Evolutionary conservation across 30 jellyfish, hydroid and myxozoan species (phyloP).

Genomic region (Rhopilema esculentum): DNA sequence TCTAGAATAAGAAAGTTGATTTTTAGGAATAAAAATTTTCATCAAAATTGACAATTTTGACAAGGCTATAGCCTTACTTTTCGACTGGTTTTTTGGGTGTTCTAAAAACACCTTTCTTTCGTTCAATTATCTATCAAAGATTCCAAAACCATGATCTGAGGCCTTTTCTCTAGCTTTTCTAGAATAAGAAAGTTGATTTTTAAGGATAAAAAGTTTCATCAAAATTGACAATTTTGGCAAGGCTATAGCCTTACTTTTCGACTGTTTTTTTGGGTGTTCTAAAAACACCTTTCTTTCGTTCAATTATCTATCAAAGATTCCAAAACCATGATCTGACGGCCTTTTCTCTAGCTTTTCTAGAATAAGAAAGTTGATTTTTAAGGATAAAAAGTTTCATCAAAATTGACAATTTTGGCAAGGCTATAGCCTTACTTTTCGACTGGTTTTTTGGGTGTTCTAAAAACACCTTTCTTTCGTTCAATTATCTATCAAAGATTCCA

Average conservation of each 20-base stretch:
- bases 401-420: background rate
- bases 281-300: no score
- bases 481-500: background rate
- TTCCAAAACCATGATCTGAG: background rate
- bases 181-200: no score
- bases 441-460: background rate
- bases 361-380: no score
- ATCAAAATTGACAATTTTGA: background rate
- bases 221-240: background rate
- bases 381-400: background rate
- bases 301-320: no score
- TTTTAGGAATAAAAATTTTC: background rate
- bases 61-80: constrained; percentile 3
- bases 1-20: background rate
- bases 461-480: background rate
- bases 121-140: background rate
- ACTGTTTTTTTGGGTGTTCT: background rate
- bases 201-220: no score
- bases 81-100: background rate
- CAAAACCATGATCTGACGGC: no score
- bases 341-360: background rate
- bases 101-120: background rate
- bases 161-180: no score
- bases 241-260: background rate
- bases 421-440: background rate